A percentile compares a stretch with the other conserved stretches of the same genome.
These are phyloP conservation scores for Gadus chalcogrammus DNA, from an alignment of 2,113 vertebrate species.

Conservation along the genomic window DNA sequence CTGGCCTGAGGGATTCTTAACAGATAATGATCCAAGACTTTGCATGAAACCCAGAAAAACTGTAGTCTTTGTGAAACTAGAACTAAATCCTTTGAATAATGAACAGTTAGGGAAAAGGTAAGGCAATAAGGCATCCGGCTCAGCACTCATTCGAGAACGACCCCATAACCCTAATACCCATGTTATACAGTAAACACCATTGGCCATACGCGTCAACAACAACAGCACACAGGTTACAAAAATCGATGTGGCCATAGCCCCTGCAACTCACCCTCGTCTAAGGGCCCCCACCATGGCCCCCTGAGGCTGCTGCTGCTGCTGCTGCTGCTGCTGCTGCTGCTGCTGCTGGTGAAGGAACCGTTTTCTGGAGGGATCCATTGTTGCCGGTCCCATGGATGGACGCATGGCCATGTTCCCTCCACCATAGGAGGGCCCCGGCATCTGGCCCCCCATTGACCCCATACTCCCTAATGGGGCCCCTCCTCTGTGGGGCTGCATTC, in stretches of 20 bases:
- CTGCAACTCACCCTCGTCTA: slow-evolving; percentile 83
- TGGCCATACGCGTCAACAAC: background rate
- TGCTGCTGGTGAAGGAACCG: slow-evolving; percentile 84
- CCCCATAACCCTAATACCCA: background rate
- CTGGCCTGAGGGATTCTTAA: too few relatives aligned
- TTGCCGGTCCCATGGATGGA: slow-evolving; percentile 82
- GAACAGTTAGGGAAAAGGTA: too few relatives aligned
- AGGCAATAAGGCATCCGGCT: too few relatives aligned
- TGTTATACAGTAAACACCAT: background rate
- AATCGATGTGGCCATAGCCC: slow-evolving; percentile 7
- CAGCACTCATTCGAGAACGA: too few relatives aligned
- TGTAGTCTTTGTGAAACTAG: too few relatives aligned
- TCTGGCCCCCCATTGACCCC: slow-evolving; percentile 79
- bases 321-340: slow-evolving; percentile 70
- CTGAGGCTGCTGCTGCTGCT: slow-evolving; percentile 65
- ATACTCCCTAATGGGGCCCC: slow-evolving; percentile 81
- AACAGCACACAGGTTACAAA: background rate
- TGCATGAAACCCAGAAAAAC: too few relatives aligned
- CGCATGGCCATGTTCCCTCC: slow-evolving; percentile 80
- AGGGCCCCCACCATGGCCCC: slow-evolving; percentile 70
- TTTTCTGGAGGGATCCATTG: slow-evolving; percentile 90
- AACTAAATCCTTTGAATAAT: too few relatives aligned
- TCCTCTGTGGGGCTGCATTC: slow-evolving; percentile 78
- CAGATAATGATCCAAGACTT: too few relatives aligned
- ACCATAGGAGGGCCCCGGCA: slow-evolving; percentile 81